Percentiles rank a stretch among this genome's conserved stretches.
These are phyloP conservation scores for Escarpia spicata DNA, from an alignment of 2,888 invertebrate species.

Conservation along the genomic window DNA sequence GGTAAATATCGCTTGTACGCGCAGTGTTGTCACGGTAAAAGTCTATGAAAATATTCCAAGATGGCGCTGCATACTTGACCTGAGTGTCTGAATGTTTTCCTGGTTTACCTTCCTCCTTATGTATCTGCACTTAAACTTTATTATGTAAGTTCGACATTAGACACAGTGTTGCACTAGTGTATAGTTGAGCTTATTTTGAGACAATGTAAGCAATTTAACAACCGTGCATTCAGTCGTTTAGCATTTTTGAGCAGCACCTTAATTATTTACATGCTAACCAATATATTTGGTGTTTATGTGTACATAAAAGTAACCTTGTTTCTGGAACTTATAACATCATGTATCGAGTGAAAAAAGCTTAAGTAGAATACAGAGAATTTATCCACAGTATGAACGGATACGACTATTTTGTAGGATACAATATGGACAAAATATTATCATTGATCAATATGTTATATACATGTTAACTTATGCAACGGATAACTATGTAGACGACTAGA, in stretches of 20 bases:
- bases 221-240: background rate
- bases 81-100: constrained; percentile 8
- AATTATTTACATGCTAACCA: background rate
- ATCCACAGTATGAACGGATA: background rate
- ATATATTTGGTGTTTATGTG: background rate
- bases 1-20: background rate
- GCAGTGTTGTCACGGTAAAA: constrained; percentile 13
- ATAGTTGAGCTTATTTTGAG: background rate
- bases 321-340: background rate
- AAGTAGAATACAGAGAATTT: background rate
- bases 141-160: background rate
- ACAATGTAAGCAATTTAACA: background rate
- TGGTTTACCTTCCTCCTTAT: background rate
- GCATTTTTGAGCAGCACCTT: background rate
- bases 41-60: background rate
- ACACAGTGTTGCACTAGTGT: background rate
- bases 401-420: too few relatives aligned
- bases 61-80: constrained; percentile 6
- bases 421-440: too few relatives aligned
- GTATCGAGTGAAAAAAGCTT: too few relatives aligned
- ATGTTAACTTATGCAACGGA: too few relatives aligned
- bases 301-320: background rate
- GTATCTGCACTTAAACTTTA: background rate
- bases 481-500: too few relatives aligned
- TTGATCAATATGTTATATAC: too few relatives aligned